These are phyloP conservation scores for Tricholauxania praeusta DNA, from an alignment of 2,888 invertebrate species.

Conservation along the genomic window DNA sequence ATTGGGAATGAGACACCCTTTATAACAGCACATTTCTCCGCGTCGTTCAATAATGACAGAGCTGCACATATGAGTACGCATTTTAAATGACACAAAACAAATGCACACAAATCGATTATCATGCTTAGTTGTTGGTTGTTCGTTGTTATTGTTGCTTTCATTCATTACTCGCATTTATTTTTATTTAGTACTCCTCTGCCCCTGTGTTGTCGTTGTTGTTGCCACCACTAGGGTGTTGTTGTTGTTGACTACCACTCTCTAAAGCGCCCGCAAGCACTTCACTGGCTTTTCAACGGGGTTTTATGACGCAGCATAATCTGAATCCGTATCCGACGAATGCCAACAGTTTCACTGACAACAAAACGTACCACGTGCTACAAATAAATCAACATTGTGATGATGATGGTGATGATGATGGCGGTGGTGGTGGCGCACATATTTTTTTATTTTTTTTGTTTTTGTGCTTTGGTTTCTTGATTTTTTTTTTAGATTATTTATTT, in stretches of 20 bases:
- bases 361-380: constrained; percentile 22
- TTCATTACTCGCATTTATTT: not conserved
- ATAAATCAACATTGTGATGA: constrained; percentile 20
- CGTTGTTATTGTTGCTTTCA: not conserved
- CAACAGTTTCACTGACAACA: not conserved
- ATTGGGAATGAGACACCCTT: too few species aligned
- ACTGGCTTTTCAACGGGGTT: not conserved
- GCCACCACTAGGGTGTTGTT: not conserved
- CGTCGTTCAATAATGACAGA: too few species aligned
- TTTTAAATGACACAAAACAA: too few species aligned
- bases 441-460: too few species aligned
- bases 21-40: too few species aligned
- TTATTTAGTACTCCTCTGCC: not conserved
- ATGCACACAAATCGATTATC: too few species aligned
- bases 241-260: constrained; percentile 10
- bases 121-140: not conserved
- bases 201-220: not conserved
- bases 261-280: not conserved
- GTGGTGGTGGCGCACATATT: constrained; percentile 45
- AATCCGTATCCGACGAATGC: not conserved
- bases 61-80: too few species aligned
- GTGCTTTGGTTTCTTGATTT: too few species aligned
- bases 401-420: constrained; percentile 40
- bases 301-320: not conserved
- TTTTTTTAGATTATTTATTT: too few species aligned